Conservation (phyloP, 2,888 invertebrate genomes). For the Formica aserva region DNA sequence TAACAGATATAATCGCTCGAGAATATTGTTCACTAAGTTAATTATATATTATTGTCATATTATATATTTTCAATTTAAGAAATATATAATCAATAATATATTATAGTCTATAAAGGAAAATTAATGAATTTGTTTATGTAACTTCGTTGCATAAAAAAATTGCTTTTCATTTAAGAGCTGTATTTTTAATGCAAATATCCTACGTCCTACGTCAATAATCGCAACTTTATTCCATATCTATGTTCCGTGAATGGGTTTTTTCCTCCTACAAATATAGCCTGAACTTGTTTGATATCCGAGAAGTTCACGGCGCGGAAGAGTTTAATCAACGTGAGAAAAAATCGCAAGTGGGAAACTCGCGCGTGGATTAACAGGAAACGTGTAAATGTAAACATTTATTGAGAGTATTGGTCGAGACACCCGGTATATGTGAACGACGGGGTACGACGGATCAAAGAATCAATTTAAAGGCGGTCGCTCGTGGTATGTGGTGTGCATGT, state of each 20-base stretch:
- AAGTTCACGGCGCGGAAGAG: slow-evolving; percentile 15
- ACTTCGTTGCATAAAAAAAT: background rate
- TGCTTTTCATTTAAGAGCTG: background rate
- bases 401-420: slow-evolving; percentile 17
- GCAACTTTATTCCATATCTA: slow-evolving; percentile 15
- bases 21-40: background rate
- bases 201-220: slow-evolving; percentile 14
- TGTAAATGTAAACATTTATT: background rate
- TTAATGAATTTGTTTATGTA: background rate
- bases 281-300: slow-evolving; percentile 41
- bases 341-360: slow-evolving; percentile 15
- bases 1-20: background rate
- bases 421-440: slow-evolving; percentile 48
- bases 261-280: slow-evolving; percentile 26
- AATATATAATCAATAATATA: background rate
- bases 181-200: background rate
- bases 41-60: background rate
- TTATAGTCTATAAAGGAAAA: background rate
- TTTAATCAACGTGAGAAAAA: slow-evolving; percentile 34
- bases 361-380: background rate
- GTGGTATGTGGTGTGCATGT: slow-evolving; percentile 18
- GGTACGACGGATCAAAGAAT: slow-evolving; percentile 57
- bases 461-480: slow-evolving; percentile 65
- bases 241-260: slow-evolving; percentile 11
- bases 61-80: background rate